Conservation (phyloP, 2,797 vertebrate genomes). For the Lepilemur septentrionalis region DNA sequence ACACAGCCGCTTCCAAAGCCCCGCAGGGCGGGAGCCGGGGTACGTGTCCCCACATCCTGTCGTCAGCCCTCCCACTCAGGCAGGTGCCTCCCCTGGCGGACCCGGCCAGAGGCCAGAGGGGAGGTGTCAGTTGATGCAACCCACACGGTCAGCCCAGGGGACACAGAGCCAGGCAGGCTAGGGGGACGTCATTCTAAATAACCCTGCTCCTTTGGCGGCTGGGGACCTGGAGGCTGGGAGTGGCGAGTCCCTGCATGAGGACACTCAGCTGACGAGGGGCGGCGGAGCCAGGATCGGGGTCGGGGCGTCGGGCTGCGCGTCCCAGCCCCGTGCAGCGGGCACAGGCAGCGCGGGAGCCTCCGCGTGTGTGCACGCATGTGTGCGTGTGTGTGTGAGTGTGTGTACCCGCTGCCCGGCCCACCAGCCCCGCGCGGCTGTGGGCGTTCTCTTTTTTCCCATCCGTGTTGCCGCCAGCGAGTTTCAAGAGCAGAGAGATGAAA, state of each 20-base stretch:
- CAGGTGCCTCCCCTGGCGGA: neutral
- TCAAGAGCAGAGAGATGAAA: neutral
- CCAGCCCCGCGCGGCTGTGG: neutral
- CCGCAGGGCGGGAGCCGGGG: rapidly evolving
- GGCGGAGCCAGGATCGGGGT: neutral
- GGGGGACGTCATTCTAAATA: rapidly evolving
- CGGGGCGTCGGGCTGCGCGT: neutral
- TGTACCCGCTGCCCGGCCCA: neutral
- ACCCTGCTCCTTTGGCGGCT: rapidly evolving
- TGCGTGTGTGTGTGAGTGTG: neutral
- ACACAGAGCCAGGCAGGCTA: rapidly evolving
- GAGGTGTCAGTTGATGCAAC: rapidly evolving
- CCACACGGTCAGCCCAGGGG: rapidly evolving
- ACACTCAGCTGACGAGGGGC: neutral
- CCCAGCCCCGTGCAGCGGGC: neutral
- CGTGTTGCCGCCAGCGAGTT: neutral
- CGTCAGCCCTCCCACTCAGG: neutral
- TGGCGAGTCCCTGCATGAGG: neutral
- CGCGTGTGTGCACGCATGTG: neutral
- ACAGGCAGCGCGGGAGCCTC: too few species aligned
- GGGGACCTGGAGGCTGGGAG: neutral
- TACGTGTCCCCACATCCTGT: neutral
- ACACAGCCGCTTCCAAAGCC: neutral
- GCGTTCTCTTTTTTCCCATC: neutral
- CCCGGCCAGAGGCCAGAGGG: neutral